Percentiles rank a stretch among this genome's conserved stretches.
These are phyloP conservation scores for Florisuga fusca DNA, from an alignment of 2,797 vertebrate species.

Conservation along the genomic window DNA sequence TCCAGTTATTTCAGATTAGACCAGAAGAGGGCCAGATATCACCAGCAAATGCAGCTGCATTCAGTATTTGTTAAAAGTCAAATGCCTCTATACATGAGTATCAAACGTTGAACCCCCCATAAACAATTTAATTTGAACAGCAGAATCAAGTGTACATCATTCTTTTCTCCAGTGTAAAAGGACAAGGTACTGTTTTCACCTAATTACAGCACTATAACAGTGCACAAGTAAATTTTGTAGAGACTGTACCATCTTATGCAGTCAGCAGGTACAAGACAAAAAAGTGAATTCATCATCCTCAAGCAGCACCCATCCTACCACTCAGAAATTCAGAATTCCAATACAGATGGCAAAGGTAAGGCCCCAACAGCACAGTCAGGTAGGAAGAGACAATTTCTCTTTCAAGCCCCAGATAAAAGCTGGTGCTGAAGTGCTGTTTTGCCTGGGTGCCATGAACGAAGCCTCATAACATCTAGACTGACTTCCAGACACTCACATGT, in stretches of 20 bases:
- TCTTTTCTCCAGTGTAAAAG: background rate
- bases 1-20: background rate
- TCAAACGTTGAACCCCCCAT: background rate
- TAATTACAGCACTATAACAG: background rate
- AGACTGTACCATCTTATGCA: background rate
- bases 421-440: background rate
- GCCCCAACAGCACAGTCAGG: background rate
- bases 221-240: background rate
- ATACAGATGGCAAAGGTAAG: background rate
- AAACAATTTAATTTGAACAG: background rate
- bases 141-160: background rate
- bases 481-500: background rate
- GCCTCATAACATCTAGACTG: background rate
- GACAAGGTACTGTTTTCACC: background rate
- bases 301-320: background rate
- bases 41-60: background rate
- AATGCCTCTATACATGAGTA: accelerated
- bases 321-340: background rate
- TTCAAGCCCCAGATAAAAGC: accelerated
- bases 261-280: background rate
- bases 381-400: background rate
- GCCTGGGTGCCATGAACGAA: accelerated
- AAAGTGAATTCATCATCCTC: accelerated
- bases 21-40: conserved; percentile 6
- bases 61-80: background rate